Evolutionary conservation across 2,113 vertebrate genomes (phyloP).

Genomic region (Peromyscus leucopus): DNA sequence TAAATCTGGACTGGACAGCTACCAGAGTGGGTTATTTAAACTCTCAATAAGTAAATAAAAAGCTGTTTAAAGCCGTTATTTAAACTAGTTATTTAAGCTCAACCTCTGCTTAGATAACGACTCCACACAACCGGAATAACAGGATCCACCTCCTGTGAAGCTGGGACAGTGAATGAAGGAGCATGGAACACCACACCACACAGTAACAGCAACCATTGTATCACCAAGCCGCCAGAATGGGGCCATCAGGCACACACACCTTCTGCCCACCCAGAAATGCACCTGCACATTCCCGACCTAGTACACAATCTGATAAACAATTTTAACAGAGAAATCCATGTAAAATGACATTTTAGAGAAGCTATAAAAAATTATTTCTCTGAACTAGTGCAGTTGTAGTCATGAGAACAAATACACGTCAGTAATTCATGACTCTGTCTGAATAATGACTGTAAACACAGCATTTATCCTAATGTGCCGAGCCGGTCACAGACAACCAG

Average conservation of each 20-base stretch:
- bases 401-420: background rate
- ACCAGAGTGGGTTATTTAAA: background rate
- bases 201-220: background rate
- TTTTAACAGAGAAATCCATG: constrained; percentile 4
- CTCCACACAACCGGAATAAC: background rate
- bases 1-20: background rate
- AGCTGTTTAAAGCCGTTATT: background rate
- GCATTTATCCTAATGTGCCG: background rate
- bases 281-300: background rate
- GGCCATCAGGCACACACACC: background rate
- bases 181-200: too few relatives aligned
- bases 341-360: constrained; percentile 11
- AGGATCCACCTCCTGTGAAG: background rate
- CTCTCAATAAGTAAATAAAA: too few relatives aligned
- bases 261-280: background rate
- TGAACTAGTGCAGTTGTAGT: background rate
- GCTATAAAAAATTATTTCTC: background rate
- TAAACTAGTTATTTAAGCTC: background rate
- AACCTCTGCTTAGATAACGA: background rate
- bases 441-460: constrained; percentile 17
- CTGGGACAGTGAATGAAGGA: background rate
- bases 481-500: background rate
- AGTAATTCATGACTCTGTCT: constrained; percentile 44
- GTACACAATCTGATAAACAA: background rate
- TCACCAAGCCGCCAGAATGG: too few relatives aligned